A percentile compares a stretch with the other conserved stretches of the same genome.
These are phyloP conservation scores for Heliconius sara DNA, from an alignment of 2,888 invertebrate species.

Conservation along the genomic window DNA sequence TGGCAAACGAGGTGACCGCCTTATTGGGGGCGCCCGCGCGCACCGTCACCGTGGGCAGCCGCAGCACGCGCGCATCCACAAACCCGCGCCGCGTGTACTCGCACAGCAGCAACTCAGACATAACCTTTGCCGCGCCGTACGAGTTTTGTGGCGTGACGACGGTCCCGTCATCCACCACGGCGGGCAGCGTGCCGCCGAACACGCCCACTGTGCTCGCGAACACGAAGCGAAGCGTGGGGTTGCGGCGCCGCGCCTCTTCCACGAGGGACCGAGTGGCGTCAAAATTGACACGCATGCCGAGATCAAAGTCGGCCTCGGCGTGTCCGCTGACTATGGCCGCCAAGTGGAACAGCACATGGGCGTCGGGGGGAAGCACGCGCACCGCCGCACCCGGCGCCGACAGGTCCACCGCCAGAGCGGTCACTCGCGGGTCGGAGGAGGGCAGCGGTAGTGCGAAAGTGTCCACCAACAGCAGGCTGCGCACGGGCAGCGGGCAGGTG, in stretches of 20 bases:
- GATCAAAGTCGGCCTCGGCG: conserved; percentile 71
- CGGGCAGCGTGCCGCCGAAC: conserved; percentile 66
- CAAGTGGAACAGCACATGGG: conserved; percentile 67
- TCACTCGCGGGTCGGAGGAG: conserved; percentile 55
- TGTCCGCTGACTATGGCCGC: conserved; percentile 75
- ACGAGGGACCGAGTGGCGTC: conserved; percentile 70
- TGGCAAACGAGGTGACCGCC: conserved; percentile 76
- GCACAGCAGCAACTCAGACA: conserved; percentile 69
- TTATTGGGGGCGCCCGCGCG: conserved; percentile 69
- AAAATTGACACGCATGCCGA: conserved; percentile 69
- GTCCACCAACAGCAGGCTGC: conserved; percentile 59
- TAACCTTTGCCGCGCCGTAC: conserved; percentile 73
- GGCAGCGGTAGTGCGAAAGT: conserved; percentile 35
- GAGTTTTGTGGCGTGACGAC: conserved; percentile 69
- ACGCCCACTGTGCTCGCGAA: conserved; percentile 70
- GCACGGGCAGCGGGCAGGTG: conserved; percentile 54
- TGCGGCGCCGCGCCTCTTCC: conserved; percentile 61
- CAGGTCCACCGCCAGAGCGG: conserved; percentile 54
- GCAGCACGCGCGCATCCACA: conserved; percentile 65
- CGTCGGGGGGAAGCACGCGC: conserved; percentile 50
- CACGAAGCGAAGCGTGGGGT: conserved; percentile 60
- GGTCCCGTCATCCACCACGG: conserved; percentile 60
- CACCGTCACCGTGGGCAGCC: conserved; percentile 73
- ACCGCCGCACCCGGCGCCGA: conserved; percentile 56
- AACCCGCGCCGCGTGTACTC: conserved; percentile 73